Base-by-base conservation (phyloP, 2,113 vertebrate species). In the Piprites chloris region DNA sequence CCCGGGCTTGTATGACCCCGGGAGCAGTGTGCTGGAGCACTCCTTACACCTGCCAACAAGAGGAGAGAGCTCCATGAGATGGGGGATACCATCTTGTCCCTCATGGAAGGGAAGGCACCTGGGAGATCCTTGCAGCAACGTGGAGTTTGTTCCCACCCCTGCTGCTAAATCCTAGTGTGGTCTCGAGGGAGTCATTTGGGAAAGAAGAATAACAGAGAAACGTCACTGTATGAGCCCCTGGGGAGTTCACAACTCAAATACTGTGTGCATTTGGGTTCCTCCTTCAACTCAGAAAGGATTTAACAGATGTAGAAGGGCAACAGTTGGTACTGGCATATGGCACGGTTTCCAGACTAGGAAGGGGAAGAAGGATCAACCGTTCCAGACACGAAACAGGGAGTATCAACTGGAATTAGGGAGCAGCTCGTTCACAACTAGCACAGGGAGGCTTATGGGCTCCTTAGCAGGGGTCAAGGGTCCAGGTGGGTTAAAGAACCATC, bases 21-120 rank as follows among this genome's bases (percentile, higher is more conserved):
- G 99, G 47, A 99, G 97, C 94, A 99, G 96, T 0, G 99, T 99
- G 96, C 99, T 99, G 97, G 97, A 98, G 92, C 99, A 99, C 93
- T 99, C 98, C 78, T 91, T 98, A 97, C 99, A 99, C 96, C 99
- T 99, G 98, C 44, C 94, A 90, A 84, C 0, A 3, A 84, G 56
- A 96, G 91, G 24, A 97, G 62, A 94, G 28, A n/a, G 32, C 11
- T 59, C 22, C 1, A 2, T 96, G 26, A 83, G 72, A 67, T 7
- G 12, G 42, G 35, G 23, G 20, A 46, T 23, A 3, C 35, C 46
- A 71, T 17, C 39, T 46, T 62, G 18, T 17, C 56, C 55, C 56
- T 44, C 28, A 44, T 4, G 11, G 47, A 86, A 55, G 22, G 44
- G 13, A 80, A 49, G 0, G 2, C 19, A 78, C 24, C 27, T 47